Base-by-base conservation (phyloP, 1,140 invertebrate species). In the Pectinophora gossypiella region DNA sequence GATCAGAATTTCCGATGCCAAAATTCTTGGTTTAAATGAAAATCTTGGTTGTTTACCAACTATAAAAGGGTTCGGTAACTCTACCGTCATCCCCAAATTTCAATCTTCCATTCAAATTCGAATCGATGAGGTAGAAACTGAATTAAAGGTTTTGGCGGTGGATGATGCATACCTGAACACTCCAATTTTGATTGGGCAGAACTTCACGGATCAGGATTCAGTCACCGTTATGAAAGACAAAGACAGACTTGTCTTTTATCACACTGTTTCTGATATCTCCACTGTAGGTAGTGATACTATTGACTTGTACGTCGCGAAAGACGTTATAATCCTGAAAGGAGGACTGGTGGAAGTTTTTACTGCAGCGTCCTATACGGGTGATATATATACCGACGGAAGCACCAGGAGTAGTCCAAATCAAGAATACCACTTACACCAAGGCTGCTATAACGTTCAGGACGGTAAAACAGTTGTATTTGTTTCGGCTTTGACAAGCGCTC, bases 401-500 rank as follows among this genome's bases (percentile, higher is more conserved):
- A 43, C 40, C n/a, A 43, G 40, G n/a, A 2, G 10, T 18, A 43
- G 1, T 43, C 40, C 40, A 6, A 43, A 43, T 19, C 40, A 43
- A 43, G 40, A 43, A 16, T 43, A 43, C n/a, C 40, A 43, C 7
- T 19, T 43, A 10, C 40, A 43, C 21, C 40, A 43, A 12, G 40
- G 40, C 1, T 43, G 18, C 7, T 43, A 43, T 12, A 19, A 19
- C 5, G 18, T 43, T 1, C 5, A 43, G 19, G 32, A 36, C 15
- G 10, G 32, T 36, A 36, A 36, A 10, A 13, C 32, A 13, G 15
- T 10, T 10, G 15, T 36, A 36, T 42, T 42, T 42, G 9, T 18
- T 15, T 18, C 13, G 16, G 6, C 16, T 13, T 42, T 16, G 7
- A 15, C 6, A 10, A 43, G 5, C 5, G 40, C 40, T 6, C 16